Percentiles rank a stretch among this genome's conserved stretches.
phyloP scores from a whole-genome alignment of 2,113 vertebrate species.

The Geococcyx californianus region DNA sequence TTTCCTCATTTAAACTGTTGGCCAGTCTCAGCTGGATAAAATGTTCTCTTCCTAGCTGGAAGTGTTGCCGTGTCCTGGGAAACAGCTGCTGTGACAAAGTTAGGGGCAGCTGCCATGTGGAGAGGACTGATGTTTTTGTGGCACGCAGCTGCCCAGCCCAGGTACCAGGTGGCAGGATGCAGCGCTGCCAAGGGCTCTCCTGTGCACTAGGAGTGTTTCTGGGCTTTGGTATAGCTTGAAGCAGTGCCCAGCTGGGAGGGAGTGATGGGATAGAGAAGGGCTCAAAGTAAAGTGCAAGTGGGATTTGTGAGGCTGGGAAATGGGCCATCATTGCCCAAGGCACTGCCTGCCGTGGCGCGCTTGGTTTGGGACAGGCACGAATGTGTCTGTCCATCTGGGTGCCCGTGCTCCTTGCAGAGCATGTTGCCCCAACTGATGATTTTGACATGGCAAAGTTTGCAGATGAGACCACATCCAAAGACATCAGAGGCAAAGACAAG shows the following conservation, averaged over 20 bases:
- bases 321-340: fast-evolving
- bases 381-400: neutral
- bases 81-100: conserved; percentile 43
- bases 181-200: fast-evolving
- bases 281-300: neutral
- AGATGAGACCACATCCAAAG: neutral
- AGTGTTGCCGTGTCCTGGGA: neutral
- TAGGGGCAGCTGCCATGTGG: neutral
- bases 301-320: neutral
- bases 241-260: neutral
- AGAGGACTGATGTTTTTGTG: neutral
- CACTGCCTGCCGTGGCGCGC: neutral
- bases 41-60: conserved; percentile 45
- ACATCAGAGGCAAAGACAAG: neutral
- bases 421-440: fast-evolving
- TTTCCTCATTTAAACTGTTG: conserved; percentile 36
- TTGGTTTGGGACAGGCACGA: neutral
- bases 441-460: neutral
- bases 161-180: neutral
- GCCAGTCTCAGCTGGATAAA: conserved; percentile 36
- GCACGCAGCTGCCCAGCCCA: neutral
- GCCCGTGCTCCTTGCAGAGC: fast-evolving
- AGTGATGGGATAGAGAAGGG: neutral
- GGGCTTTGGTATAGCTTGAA: neutral
- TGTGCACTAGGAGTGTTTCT: neutral